These are phyloP conservation scores for Genyomyrus donnyi DNA, from an alignment of 2,113 vertebrate species.

Conservation along the genomic window DNA sequence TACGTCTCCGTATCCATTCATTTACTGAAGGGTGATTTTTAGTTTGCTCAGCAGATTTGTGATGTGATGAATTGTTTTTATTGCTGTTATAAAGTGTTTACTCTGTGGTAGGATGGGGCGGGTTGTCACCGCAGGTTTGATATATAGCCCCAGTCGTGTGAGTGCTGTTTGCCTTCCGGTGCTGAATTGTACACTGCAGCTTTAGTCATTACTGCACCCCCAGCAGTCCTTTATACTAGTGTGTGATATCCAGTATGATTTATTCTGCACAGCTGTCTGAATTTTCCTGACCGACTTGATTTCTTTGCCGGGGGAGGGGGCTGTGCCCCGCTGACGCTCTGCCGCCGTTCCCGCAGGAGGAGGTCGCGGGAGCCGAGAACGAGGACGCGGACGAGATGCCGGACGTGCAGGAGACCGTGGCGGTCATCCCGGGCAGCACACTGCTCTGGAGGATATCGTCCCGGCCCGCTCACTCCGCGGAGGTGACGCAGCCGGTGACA, in stretches of 20 bases:
- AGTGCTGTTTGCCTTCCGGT: not conserved
- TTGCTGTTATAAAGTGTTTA: not conserved
- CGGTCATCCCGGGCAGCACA: conserved; percentile 84
- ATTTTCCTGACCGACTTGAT: not conserved
- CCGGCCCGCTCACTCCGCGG: conserved; percentile 77
- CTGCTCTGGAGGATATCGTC: conserved; percentile 89
- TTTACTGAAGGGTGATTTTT: not conserved
- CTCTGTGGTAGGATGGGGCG: not conserved
- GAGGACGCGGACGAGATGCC: conserved; percentile 84
- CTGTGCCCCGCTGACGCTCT: not conserved
- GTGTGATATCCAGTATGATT: not conserved
- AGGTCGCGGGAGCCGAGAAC: conserved; percentile 57
- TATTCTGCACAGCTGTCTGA: not conserved
- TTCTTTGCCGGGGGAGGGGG: not conserved
- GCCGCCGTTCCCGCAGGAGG: conserved; percentile 50
- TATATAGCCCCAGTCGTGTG: not conserved
- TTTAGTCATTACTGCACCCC: not conserved
- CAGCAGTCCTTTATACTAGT: not conserved
- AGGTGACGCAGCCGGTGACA: conserved; percentile 51
- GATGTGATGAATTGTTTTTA: not conserved
- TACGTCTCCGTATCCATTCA: not conserved
- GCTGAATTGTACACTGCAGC: not conserved
- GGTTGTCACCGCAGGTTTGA: not conserved
- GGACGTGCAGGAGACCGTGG: conserved; percentile 81
- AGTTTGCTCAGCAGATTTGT: not conserved